These are phyloP conservation scores for Brachionus sp. DNA, from an alignment of 1,140 invertebrate species.

Conservation along the genomic window DNA sequence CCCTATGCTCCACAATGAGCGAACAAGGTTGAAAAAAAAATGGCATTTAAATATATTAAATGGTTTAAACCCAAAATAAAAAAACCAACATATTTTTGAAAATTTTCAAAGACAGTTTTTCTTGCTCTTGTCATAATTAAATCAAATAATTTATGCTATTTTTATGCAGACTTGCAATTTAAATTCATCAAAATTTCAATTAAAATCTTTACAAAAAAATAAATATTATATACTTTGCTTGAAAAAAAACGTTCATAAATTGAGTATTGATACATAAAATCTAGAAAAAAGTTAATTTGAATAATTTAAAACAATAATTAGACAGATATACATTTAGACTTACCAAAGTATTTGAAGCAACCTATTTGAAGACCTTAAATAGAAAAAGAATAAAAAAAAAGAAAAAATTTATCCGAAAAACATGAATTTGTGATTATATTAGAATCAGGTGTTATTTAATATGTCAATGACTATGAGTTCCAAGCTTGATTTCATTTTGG, in stretches of 20 bases:
- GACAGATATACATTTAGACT: background rate
- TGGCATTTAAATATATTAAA: too few species aligned
- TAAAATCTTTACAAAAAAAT: background rate
- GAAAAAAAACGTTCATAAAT: background rate
- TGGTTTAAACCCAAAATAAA: background rate
- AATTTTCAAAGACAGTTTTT: background rate
- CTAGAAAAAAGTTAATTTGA: background rate
- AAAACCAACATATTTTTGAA: background rate
- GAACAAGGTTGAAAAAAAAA: too few species aligned
- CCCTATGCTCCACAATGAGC: too few species aligned
- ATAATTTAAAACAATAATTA: background rate
- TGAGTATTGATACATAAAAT: background rate
- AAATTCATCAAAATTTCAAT: background rate
- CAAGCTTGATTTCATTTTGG: constrained; percentile 42
- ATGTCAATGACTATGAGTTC: background rate
- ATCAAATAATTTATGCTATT: background rate
- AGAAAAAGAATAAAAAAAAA: too few species aligned
- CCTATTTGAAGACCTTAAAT: too few species aligned
- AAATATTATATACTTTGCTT: background rate
- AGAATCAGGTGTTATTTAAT: background rate
- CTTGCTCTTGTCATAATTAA: background rate
- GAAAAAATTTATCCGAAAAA: background rate
- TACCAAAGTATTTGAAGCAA: background rate
- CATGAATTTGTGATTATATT: background rate
- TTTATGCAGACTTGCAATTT: background rate